Percentiles rank a stretch among this genome's conserved stretches.
Conservation (phyloP, 2,113 vertebrate genomes). For the Genyomyrus donnyi region DNA sequence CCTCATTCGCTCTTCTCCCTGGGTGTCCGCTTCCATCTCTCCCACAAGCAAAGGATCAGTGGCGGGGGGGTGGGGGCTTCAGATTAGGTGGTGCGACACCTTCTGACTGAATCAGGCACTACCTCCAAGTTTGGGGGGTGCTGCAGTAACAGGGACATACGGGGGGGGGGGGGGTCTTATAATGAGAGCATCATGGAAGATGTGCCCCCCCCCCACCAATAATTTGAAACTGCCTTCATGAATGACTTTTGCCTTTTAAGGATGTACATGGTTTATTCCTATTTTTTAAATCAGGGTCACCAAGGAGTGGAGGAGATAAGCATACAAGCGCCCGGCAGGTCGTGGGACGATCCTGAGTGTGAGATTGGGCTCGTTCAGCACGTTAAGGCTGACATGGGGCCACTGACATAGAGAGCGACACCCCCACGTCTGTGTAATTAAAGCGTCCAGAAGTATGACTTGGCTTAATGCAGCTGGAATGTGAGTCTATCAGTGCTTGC, state of each 20-base stretch:
- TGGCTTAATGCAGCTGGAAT: slow-evolving; percentile 18
- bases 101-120: neutral
- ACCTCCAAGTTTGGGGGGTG: neutral
- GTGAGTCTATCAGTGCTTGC: slow-evolving; percentile 12
- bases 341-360: neutral
- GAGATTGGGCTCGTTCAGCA: neutral
- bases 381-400: neutral
- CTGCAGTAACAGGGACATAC: neutral
- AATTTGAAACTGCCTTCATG: neutral
- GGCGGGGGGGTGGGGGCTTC: neutral
- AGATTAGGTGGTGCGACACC: neutral
- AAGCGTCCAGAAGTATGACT: slow-evolving; percentile 17
- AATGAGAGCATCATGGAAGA: neutral
- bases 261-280: neutral
- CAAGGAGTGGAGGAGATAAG: neutral
- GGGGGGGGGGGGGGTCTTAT: neutral
- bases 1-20: neutral
- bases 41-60: neutral
- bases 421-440: slow-evolving; percentile 18
- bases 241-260: neutral
- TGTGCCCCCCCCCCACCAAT: neutral
- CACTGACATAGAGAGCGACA: neutral
- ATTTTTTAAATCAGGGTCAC: neutral
- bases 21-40: neutral
- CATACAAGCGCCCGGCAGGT: neutral